A percentile compares a stretch with the other conserved stretches of the same genome.
phyloP scores from a whole-genome alignment of 2,888 invertebrate species.

The Falcaria lacertinaria region DNA sequence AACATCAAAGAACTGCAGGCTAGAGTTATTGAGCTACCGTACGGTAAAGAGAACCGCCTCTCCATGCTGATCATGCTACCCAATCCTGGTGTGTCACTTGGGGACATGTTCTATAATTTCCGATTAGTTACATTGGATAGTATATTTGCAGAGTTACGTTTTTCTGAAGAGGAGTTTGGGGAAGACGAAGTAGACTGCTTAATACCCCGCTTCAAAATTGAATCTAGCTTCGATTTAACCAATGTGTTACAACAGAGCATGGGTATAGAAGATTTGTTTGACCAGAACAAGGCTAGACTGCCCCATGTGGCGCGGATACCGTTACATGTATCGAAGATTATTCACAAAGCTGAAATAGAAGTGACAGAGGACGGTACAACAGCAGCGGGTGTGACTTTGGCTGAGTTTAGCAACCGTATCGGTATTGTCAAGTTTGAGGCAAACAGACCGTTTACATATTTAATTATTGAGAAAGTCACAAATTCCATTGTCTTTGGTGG shows the following conservation, averaged over 20 bases:
- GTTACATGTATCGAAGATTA: conserved; percentile 77
- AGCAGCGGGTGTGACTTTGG: conserved; percentile 80
- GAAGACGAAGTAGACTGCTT: conserved; percentile 83
- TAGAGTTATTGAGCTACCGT: conserved; percentile 84
- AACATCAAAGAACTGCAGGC: conserved; percentile 78
- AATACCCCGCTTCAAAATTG: conserved; percentile 81
- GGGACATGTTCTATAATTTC: conserved; percentile 76
- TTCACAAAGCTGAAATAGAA: conserved; percentile 86
- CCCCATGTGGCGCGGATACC: conserved; percentile 71
- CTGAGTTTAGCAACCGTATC: conserved; percentile 72
- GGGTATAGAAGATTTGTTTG: conserved; percentile 80
- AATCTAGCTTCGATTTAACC: conserved; percentile 78
- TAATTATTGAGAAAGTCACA: conserved; percentile 82
- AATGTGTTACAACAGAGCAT: conserved; percentile 58
- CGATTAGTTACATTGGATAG: conserved; percentile 57
- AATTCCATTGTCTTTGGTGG: conserved; percentile 70
- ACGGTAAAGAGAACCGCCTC: conserved; percentile 74
- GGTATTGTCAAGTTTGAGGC: conserved; percentile 80
- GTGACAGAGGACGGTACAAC: conserved; percentile 87
- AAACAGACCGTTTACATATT: conserved; percentile 83
- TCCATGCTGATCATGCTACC: conserved; percentile 85
- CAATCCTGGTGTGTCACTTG: conserved; percentile 70
- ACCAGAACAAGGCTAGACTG: conserved; percentile 42
- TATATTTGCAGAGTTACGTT: conserved; percentile 72
- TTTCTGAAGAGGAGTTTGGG: conserved; percentile 68